A percentile compares a stretch with the other conserved stretches of the same genome.
Evolutionary conservation across 2,888 invertebrate genomes (phyloP).

Genomic region (Bugulina stolonifera): DNA sequence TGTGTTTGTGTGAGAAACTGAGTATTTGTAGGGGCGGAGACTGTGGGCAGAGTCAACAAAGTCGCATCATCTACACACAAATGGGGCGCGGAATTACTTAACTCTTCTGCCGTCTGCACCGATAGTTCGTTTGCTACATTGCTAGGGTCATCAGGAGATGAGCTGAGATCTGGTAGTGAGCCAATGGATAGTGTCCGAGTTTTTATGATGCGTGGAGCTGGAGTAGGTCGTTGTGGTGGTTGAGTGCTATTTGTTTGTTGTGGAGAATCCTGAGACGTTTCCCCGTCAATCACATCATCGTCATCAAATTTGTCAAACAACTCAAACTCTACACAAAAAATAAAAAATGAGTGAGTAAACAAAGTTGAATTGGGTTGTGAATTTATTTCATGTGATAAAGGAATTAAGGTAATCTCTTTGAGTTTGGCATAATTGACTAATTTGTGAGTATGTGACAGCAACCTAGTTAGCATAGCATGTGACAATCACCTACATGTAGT

Average conservation of each 20-base stretch:
- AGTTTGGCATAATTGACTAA: too few species aligned
- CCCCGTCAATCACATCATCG: neutral
- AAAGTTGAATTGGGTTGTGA: too few species aligned
- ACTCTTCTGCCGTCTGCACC: neutral
- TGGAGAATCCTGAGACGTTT: too few species aligned
- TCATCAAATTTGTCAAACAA: neutral
- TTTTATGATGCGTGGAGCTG: neutral
- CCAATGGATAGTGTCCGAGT: neutral
- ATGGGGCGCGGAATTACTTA: constrained; percentile 12
- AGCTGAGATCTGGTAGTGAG: constrained; percentile 8
- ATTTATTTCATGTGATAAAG: too few species aligned
- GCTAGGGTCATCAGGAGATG: too few species aligned
- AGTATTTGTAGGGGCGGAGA: neutral
- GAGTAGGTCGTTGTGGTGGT: neutral
- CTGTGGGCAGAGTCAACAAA: neutral
- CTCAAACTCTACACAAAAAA: neutral
- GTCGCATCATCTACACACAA: neutral
- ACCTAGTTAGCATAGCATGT: too few species aligned
- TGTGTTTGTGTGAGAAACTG: neutral
- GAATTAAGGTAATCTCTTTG: too few species aligned
- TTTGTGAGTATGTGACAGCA: too few species aligned
- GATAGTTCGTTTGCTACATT: neutral
- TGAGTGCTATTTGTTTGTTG: neutral
- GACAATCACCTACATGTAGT: too few species aligned
- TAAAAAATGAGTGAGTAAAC: too few species aligned